These are phyloP conservation scores for Glyptemys insculpta DNA, from an alignment of 2,797 vertebrate species.

Conservation along the genomic window DNA sequence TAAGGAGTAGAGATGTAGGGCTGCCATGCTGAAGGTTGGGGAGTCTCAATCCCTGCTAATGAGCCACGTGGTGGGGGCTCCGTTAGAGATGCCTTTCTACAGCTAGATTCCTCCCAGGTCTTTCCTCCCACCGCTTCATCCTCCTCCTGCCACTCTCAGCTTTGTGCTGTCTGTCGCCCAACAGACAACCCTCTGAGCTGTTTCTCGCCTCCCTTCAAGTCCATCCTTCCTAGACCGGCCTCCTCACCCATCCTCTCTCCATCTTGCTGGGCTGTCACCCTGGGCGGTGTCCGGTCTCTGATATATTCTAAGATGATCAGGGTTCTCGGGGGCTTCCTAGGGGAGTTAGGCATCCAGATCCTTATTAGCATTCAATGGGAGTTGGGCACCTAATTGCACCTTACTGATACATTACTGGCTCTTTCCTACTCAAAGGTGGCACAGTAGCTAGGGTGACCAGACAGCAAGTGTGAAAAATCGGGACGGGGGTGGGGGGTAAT, in stretches of 20 bases:
- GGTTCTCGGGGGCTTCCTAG: not conserved
- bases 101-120: not conserved
- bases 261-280: not conserved
- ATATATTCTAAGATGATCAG: not conserved
- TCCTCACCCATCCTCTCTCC: not conserved
- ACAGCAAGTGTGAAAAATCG: no score
- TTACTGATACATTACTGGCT: not conserved
- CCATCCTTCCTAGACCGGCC: not conserved
- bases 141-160: not conserved
- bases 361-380: no score
- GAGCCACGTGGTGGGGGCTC: not conserved
- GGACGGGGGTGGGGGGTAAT: no score
- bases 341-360: no score
- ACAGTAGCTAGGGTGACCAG: no score
- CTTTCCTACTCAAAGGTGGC: not conserved
- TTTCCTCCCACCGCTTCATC: not conserved
- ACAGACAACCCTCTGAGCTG: not conserved
- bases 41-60: not conserved
- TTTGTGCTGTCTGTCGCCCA: not conserved
- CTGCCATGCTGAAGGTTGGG: not conserved
- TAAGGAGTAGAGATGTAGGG: no score
- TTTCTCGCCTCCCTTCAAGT: not conserved
- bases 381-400: not conserved
- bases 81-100: not conserved
- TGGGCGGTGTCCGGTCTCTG: not conserved